Conservation (phyloP, 2,797 vertebrate species). For the Galago senegalensis region DNA sequence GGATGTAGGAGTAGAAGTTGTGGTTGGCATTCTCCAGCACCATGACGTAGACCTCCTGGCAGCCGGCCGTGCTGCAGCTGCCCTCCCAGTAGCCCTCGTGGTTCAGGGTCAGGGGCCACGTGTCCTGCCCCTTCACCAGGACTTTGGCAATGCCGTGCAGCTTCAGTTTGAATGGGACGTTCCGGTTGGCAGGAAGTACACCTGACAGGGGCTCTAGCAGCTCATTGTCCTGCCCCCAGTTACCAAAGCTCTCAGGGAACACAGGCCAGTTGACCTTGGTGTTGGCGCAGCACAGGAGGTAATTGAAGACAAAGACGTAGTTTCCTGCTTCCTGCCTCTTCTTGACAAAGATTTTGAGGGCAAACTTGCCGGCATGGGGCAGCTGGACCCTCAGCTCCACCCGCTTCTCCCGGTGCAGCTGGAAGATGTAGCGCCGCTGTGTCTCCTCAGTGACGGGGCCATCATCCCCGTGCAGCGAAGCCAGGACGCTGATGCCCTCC, state of each 20-base stretch:
- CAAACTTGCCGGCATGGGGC: conserved; percentile 89
- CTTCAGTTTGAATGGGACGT: conserved; percentile 90
- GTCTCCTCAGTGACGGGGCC: conserved; percentile 83
- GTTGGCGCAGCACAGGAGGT: conserved; percentile 91
- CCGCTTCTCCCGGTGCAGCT: conserved; percentile 85
- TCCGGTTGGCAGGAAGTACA: conserved; percentile 89
- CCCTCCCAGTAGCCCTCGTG: conserved; percentile 91
- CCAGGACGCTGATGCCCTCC: conserved; percentile 87
- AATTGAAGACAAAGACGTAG: conserved; percentile 91
- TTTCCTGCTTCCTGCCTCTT: conserved; percentile 89
- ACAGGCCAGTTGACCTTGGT: conserved; percentile 89
- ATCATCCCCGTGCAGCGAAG: conserved; percentile 86
- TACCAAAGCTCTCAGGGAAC: conserved; percentile 89
- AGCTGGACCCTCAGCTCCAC: conserved; percentile 90
- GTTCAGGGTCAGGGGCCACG: conserved; percentile 86
- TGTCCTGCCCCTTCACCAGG: conserved; percentile 88
- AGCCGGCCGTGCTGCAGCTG: conserved; percentile 89
- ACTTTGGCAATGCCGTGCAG: conserved; percentile 90
- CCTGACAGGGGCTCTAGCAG: conserved; percentile 91
- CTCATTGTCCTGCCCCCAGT: conserved; percentile 90
- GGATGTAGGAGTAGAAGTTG: conserved; percentile 87
- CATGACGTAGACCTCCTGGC: conserved; percentile 90
- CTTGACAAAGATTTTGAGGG: conserved; percentile 90
- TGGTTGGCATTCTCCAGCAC: conserved; percentile 90
- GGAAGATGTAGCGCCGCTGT: conserved; percentile 88